phyloP scores from a whole-genome alignment of 2,888 invertebrate species.

The Melinopterus prodromus region DNA sequence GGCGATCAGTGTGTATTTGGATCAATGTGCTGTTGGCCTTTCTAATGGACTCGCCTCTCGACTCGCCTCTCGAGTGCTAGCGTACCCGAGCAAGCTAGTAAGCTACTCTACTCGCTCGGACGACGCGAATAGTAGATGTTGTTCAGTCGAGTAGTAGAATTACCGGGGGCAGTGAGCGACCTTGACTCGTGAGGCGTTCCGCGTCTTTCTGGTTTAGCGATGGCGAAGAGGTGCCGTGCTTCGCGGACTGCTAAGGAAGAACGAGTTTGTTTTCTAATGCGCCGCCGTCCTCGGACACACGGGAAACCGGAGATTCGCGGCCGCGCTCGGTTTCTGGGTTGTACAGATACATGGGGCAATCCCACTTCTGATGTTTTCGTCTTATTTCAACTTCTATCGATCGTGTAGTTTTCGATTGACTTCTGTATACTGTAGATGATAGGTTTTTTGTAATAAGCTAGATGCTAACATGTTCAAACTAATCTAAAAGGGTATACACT shows the following conservation, averaged over 20 bases:
- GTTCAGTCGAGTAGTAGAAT: conserved; percentile 47
- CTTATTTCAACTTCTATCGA: too few species aligned
- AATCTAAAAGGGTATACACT: too few species aligned
- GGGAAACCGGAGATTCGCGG: too few species aligned
- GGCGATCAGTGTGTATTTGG: conserved; percentile 45
- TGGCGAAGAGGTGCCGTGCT: conserved; percentile 17
- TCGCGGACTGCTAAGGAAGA: conserved; percentile 31
- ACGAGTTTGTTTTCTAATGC: conserved; percentile 35
- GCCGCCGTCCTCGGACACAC: background rate
- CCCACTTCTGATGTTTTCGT: too few species aligned
- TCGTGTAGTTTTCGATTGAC: too few species aligned
- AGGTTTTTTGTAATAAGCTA: too few species aligned
- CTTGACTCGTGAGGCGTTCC: conserved; percentile 45
- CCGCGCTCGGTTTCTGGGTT: too few species aligned
- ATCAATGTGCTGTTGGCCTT: conserved; percentile 46
- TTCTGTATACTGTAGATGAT: too few species aligned
- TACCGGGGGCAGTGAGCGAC: conserved; percentile 47
- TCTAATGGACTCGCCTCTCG: conserved; percentile 20
- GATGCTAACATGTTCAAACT: too few species aligned
- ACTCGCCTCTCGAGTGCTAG: conserved; percentile 25
- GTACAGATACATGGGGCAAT: too few species aligned
- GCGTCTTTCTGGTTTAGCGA: conserved; percentile 19
- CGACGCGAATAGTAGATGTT: conserved; percentile 41
- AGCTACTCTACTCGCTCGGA: conserved; percentile 30
- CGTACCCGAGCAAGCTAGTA: too few species aligned